Percentiles rank a stretch among this genome's conserved stretches.
Conservation (phyloP, 2,797 vertebrate species). For the Enteromius radiatus region DNA sequence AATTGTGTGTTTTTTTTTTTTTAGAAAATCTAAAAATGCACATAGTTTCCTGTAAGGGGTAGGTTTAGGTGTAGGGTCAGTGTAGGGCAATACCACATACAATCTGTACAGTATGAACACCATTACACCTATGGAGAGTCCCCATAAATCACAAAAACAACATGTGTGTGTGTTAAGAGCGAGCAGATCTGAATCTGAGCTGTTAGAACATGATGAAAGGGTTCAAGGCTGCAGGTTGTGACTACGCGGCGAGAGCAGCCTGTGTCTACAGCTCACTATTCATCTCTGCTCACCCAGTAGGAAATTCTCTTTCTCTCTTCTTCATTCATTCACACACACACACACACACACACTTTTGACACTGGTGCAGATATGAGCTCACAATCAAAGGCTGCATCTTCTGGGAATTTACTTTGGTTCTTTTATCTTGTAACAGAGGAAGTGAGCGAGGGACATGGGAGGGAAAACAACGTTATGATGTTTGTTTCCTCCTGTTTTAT, state of each 20-base stretch:
- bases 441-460: conserved; percentile 61
- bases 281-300: conserved; percentile 51
- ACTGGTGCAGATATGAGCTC: conserved; percentile 1
- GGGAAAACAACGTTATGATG: conserved; percentile 54
- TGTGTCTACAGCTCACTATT: conserved; percentile 43
- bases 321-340: background rate
- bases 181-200: conserved; percentile 9
- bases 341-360: conserved; percentile 17
- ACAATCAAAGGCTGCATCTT: conserved; percentile 65
- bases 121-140: too few species aligned
- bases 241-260: conserved; percentile 12
- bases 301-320: conserved; percentile 26
- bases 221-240: conserved; percentile 30
- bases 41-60: too few species aligned
- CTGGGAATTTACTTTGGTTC: conserved; percentile 65
- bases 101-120: too few species aligned
- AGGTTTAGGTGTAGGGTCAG: too few species aligned
- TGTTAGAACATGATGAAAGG: conserved; percentile 40
- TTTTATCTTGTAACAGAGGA: conserved; percentile 57
- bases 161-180: background rate
- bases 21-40: too few species aligned
- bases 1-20: too few species aligned
- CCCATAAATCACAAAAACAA: too few species aligned
- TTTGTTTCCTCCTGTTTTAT: conserved; percentile 65
- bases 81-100: too few species aligned